Evolutionary conservation across 2,797 vertebrate genomes (phyloP).

Genomic region (Lacerta bilineata): DNA sequence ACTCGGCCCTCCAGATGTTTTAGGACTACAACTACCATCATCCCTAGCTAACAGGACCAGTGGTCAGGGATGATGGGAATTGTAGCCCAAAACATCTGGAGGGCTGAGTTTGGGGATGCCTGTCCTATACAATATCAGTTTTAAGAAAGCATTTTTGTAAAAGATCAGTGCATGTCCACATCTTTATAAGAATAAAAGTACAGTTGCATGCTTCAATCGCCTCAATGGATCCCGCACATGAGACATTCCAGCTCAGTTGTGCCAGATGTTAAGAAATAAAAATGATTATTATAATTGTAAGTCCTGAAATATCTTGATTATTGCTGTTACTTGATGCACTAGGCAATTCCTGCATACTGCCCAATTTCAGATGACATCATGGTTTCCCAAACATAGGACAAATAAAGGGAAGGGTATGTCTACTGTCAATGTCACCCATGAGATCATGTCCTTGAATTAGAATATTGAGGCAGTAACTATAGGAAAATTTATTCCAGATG

Average conservation of each 20-base stretch:
- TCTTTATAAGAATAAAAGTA: background rate
- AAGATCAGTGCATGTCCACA: background rate
- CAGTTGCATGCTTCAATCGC: background rate
- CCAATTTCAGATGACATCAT: slow-evolving; percentile 26
- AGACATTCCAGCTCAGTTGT: background rate
- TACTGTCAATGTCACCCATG: slow-evolving; percentile 33
- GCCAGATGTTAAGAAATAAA: background rate
- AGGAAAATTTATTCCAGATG: slow-evolving; percentile 66
- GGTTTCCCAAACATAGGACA: slow-evolving; percentile 23
- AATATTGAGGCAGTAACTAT: background rate
- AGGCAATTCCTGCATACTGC: background rate
- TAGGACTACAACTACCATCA: no score
- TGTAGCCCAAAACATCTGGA: no score
- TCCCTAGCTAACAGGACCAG: no score
- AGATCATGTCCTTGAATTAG: slow-evolving; percentile 38
- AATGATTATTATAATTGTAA: background rate
- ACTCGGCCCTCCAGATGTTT: no score
- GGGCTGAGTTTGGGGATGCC: no score
- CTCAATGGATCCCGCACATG: background rate
- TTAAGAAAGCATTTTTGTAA: background rate
- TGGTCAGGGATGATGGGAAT: no score
- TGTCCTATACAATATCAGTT: background rate
- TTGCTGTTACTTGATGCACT: background rate
- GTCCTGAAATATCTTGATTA: slow-evolving; percentile 3
- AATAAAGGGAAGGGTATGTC: slow-evolving; percentile 2